Conservation (phyloP, 2,113 vertebrate species). For the Desmodus rotundus region DNA sequence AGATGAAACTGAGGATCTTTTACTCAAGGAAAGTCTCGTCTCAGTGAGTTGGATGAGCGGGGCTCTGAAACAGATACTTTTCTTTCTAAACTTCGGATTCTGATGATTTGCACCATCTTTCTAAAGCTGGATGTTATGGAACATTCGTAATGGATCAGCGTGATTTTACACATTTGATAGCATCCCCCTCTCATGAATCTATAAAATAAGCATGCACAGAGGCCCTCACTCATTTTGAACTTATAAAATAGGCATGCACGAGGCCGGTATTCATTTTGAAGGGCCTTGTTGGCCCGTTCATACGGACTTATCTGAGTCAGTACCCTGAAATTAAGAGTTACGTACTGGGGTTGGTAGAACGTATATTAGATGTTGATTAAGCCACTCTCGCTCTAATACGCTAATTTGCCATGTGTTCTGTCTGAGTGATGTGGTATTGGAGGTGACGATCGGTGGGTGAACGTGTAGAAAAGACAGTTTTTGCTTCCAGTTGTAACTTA, state of each 20-base stretch:
- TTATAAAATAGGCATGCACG: not conserved
- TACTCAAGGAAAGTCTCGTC: not conserved
- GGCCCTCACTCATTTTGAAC: not conserved
- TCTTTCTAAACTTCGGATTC: not conserved
- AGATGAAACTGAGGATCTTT: not conserved
- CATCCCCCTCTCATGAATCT: not conserved
- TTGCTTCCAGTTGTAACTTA: conserved; percentile 62
- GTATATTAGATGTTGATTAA: conserved; percentile 46
- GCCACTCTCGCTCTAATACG: conserved; percentile 44
- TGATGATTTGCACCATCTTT: not conserved
- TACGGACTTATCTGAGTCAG: conserved; percentile 25
- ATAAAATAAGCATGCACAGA: not conserved
- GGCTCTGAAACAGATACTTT: not conserved
- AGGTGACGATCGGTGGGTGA: conserved; percentile 55
- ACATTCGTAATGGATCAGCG: not conserved
- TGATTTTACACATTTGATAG: not conserved
- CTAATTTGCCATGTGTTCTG: conserved; percentile 43
- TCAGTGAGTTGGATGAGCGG: not conserved
- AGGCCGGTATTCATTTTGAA: conserved; percentile 6
- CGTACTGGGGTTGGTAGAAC: conserved; percentile 10
- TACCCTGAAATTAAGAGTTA: conserved; percentile 39
- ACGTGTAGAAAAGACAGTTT: conserved; percentile 27
- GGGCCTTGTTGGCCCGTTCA: not conserved
- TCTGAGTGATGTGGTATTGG: not conserved
- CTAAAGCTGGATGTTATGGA: not conserved